Base-by-base conservation (phyloP, 2,113 vertebrate genomes). In the Pardalotus punctatus region DNA sequence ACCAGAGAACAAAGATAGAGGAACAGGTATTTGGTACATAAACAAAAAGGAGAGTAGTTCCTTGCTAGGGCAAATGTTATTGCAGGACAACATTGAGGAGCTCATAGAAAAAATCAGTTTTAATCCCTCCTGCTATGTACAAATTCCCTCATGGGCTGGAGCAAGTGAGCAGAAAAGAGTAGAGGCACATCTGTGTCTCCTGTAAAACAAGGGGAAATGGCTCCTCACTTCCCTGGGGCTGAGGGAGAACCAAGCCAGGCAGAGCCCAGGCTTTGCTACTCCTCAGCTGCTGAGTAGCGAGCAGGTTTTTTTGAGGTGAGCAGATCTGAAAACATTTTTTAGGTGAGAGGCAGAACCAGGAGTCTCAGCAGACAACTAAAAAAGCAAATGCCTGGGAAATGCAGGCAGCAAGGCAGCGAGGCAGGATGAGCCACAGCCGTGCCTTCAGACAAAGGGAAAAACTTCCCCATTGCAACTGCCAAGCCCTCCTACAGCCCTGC, bases 21-120 rank as follows among this genome's bases (percentile, higher is more conserved):
- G 61, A 94, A 78, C 40, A 69, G 66, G 86, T 86, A 86, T 92
- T 69, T 66, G 50, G 53, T 86, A 82, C 94, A 54, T 77, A 88
- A 93, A 93, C 71, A 96, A 88, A 67, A 18, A 65, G 73, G 15
- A 61, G 58, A 93, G n/a, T n/a, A 83, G 89, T 54, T 62, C 81
- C 62, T 86, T 73, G 71, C 58, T 70, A 86, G 81, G 92, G 81
- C 74, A 96, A 97, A 80, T 56, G 92, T 82, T 88, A 90, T 70
- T 40, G 66, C 47, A 77, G 94, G 92, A 94, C 81, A 94, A 47
- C 35, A 35, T 14, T 67, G 33, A 0, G 4, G 33, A 45, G 6
- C 78, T 77, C 21, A 27, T 24, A 85, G 38, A 17, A 54, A 76
- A 87, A 83, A 71, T 7, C 6, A 31, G 66, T 38, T 80, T 85